Conservation (phyloP, 2,888 invertebrate genomes). For the Protodeltote pygarga region DNA sequence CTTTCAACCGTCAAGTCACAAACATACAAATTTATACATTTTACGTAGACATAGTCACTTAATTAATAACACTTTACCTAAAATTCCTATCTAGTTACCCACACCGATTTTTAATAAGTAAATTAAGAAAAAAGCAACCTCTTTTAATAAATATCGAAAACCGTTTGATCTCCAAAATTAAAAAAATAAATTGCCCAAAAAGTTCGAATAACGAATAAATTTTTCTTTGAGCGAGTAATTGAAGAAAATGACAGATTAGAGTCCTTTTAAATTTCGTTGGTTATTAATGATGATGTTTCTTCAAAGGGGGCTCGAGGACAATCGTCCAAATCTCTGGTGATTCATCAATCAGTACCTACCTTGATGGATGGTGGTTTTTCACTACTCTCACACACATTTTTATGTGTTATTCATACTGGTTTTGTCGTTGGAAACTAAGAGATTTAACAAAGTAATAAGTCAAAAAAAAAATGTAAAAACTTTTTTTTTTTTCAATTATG, state of each 20-base stretch:
- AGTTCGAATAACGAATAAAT: background rate
- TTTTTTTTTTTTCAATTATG: too few relatives aligned
- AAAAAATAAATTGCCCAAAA: background rate
- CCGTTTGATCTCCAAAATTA: conserved; percentile 1
- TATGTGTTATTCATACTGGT: background rate
- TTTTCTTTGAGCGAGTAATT: conserved; percentile 25
- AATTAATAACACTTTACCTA: too few relatives aligned
- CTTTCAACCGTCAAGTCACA: too few relatives aligned
- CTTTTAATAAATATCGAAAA: conserved; percentile 2
- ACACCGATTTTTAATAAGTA: too few relatives aligned
- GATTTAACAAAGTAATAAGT: too few relatives aligned
- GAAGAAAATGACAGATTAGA: conserved; percentile 38
- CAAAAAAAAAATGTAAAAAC: too few relatives aligned
- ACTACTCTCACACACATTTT: conserved; percentile 1
- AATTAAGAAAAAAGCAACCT: too few relatives aligned
- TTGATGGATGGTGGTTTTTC: conserved; percentile 29
- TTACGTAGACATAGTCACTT: too few relatives aligned
- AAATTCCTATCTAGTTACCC: too few relatives aligned
- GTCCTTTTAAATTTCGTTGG: conserved; percentile 16
- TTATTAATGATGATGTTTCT: conserved; percentile 42
- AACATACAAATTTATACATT: too few relatives aligned
- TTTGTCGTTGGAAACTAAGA: background rate
- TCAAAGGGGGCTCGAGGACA: conserved; percentile 23
- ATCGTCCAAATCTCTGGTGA: conserved; percentile 15
- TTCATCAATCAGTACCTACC: conserved; percentile 37